Evolutionary conservation across 2,113 vertebrate species (phyloP), one percentile per base, ranked within the genome.

Genomic region (Emydura subglobosa): DNA sequence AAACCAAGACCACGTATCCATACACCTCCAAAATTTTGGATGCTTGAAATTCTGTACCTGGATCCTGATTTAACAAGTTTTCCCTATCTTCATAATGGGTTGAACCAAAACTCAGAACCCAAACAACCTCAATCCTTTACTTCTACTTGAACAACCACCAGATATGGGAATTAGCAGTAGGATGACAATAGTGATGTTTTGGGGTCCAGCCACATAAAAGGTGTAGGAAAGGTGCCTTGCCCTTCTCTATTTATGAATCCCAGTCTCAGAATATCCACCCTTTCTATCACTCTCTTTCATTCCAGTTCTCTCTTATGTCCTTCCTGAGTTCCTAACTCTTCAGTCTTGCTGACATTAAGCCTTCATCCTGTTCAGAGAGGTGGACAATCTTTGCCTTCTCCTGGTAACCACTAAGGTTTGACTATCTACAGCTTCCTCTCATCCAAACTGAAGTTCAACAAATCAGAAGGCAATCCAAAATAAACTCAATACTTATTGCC

Each of bases 311-410:
- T 27, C 21, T 78, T 87, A 91, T 88, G 95, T 90, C 76, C 29
- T 80, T 85, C 84, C 85, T 50, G 82, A 94, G 51, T 51, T 94
- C 78, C 51, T 49, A 84, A 51, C 6, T 74, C 39, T 74, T 74
- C 22, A 74, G 61, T 82, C 94, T 83, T 94, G 42, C 90, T 83
- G 51, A 55, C n/a, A 21, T 6, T 57, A 47, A 25, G 90, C 51
- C 51, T 47, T 47, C 12, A 13, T 93, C 92, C 78, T 92, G 49
- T 85, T 90, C 61, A 93, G 85, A 90, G 3, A 1, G 55, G 79
- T 94, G 94, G 96, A 86, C 90, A 95, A 95, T 87, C 83, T 88
- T 51, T 11, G 84, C 72, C 49, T 93, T 86, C 49, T 91, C 79
- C 61, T 92, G 53, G 87, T 92, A 91, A 25, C 72, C 39, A 91